These are phyloP conservation scores for Sterrhoptilus dennistouni DNA, from an alignment of 2,113 vertebrate species.

Conservation along the genomic window DNA sequence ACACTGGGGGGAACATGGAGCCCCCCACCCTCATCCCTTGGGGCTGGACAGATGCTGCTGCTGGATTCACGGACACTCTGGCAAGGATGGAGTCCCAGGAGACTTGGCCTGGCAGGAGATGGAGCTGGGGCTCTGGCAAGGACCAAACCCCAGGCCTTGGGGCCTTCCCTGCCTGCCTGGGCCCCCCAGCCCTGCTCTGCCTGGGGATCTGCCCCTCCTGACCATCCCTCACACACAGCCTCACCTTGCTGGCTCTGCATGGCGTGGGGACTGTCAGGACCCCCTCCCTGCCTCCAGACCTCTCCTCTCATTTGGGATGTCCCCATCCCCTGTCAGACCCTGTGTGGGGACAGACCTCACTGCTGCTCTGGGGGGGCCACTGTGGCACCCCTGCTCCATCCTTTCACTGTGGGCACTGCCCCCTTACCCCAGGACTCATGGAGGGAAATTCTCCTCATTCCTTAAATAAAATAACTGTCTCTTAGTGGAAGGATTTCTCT, in stretches of 20 bases:
- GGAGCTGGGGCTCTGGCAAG: background rate
- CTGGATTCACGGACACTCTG: background rate
- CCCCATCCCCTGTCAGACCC: background rate
- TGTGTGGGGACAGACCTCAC: background rate
- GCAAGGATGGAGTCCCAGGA: background rate
- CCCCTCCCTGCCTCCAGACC: background rate
- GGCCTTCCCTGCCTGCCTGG: background rate
- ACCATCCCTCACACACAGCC: background rate
- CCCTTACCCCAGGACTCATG: accelerated
- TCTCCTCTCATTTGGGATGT: background rate
- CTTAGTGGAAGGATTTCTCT: background rate
- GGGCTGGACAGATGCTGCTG: constrained; percentile 7
- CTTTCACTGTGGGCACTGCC: background rate
- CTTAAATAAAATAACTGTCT: constrained; percentile 40
- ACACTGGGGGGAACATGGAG: background rate
- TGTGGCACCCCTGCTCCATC: background rate
- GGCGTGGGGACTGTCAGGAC: background rate
- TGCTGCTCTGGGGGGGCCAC: background rate
- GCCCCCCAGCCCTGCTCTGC: background rate
- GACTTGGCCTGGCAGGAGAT: background rate
- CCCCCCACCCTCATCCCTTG: accelerated
- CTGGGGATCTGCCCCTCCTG: background rate
- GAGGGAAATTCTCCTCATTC: background rate
- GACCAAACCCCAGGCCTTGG: background rate
- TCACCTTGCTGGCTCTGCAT: background rate